phyloP scores from a whole-genome alignment of 2,797 vertebrate genomes.

The Microctenopoma stevenorrisi region DNA sequence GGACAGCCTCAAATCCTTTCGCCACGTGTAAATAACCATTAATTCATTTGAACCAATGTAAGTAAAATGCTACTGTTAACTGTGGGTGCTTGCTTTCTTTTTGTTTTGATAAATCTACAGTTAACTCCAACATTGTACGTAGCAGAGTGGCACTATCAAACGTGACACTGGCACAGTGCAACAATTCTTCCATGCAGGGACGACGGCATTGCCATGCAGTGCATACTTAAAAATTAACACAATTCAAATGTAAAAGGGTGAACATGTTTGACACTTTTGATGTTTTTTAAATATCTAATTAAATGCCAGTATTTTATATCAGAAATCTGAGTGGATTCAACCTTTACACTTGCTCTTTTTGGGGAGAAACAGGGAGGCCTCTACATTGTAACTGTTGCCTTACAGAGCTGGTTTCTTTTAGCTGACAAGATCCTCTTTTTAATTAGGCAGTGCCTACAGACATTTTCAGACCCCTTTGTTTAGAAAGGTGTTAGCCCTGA shows the following conservation, averaged over 20 bases:
- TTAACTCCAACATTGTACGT: conserved; percentile 75
- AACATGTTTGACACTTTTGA: conserved; percentile 74
- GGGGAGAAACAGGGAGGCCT: conserved; percentile 77
- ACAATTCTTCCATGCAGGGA: conserved; percentile 77
- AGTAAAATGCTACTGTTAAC: conserved; percentile 83
- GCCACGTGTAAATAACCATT: conserved; percentile 83
- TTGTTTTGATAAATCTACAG: conserved; percentile 73
- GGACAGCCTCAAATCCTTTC: conserved; percentile 73
- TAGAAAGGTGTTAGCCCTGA: conserved; percentile 79
- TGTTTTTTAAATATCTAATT: conserved; percentile 77
- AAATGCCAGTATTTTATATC: conserved; percentile 82
- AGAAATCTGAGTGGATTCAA: conserved; percentile 76
- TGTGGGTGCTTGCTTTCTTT: conserved; percentile 80
- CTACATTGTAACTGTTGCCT: conserved; percentile 81
- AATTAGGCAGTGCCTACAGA: conserved; percentile 84
- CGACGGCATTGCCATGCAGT: conserved; percentile 80
- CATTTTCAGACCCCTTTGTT: conserved; percentile 79
- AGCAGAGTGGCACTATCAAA: conserved; percentile 74
- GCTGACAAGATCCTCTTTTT: conserved; percentile 76
- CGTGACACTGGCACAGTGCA: conserved; percentile 72
- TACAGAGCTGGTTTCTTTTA: conserved; percentile 85
- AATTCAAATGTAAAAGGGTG: conserved; percentile 72
- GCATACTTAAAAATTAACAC: conserved; percentile 75
- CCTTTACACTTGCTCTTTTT: conserved; percentile 77
- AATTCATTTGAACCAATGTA: conserved; percentile 80